These are phyloP conservation scores for Samia ricini DNA, from an alignment of 1,140 invertebrate genomes.

Conservation along the genomic window DNA sequence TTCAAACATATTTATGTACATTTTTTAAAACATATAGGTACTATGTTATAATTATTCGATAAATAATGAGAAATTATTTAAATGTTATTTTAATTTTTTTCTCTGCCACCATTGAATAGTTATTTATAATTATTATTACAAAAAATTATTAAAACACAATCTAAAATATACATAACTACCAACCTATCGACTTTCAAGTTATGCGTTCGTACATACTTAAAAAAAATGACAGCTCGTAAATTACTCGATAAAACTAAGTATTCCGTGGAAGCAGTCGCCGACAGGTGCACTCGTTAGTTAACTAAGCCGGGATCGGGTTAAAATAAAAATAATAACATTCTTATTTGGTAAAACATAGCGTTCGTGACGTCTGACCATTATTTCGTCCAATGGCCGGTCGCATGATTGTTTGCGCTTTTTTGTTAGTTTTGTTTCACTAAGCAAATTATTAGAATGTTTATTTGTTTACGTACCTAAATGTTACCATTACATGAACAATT, in stretches of 20 bases:
- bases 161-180: too few relatives aligned
- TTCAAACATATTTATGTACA: too few relatives aligned
- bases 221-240: too few relatives aligned
- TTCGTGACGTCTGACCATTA: conserved; percentile 18
- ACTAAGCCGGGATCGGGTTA: conserved; percentile 10
- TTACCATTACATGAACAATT: neutral
- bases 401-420: conserved; percentile 19
- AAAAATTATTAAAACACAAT: too few relatives aligned
- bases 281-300: neutral
- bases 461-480: conserved; percentile 17
- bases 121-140: too few relatives aligned
- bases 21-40: too few relatives aligned
- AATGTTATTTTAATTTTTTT: too few relatives aligned
- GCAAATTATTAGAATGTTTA: conserved; percentile 30
- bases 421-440: conserved; percentile 11
- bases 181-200: too few relatives aligned
- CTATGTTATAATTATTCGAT: too few relatives aligned
- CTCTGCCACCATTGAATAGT: too few relatives aligned
- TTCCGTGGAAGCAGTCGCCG: neutral
- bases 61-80: too few relatives aligned
- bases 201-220: too few relatives aligned
- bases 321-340: conserved; percentile 4
- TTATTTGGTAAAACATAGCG: neutral
- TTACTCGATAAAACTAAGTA: neutral
- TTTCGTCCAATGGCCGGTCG: conserved; percentile 4